Base-by-base conservation (phyloP, 2,888 invertebrate genomes). In the Caenorhabditis auriculariae region DNA sequence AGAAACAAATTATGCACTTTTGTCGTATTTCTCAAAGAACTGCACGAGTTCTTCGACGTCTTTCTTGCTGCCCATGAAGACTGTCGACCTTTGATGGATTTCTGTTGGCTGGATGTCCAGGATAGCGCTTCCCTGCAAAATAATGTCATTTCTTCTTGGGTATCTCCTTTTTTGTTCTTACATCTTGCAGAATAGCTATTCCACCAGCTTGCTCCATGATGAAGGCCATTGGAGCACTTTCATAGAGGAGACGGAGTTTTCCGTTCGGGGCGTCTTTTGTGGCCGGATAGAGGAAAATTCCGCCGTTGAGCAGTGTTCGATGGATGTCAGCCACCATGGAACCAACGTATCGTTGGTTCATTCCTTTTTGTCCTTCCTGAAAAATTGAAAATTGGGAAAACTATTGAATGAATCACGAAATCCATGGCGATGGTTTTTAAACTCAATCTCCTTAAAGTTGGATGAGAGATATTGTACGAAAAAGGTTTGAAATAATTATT, bases 271-370 rank as follows among this genome's bases (percentile, higher is more conserved):
- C 87, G 23, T 89, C 88, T 60, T 87, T 88, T 0, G 93, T 93
- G 3, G 92, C 92, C 0, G 96, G 96, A 82, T 96, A 96, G 84
- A 95, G 88, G 82, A 96, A 96, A 75, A 96, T 93, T 19, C 96
- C 96, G 6, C 96, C 96, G 82, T 96, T 96, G 81, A 93, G 92
- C 69, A 96, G 88, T 0, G 96, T 96, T 72, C 96, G 87, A 83
- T 96, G 96, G 0, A 96, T 94, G 84, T 96, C 96, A 2, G 96
- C 95, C 1, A 96, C 96, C 96, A 96, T 96, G 15, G 94, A 94
- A 3, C 96, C 96, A 19, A 96, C 91, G 84, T 96, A 96, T 50
- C 96, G 87, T 2, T 91, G 92, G 26, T 90, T 91, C 82, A 93
- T 95, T 0, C 93, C 89, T 80, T 48, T 48, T 24, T 55, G 37